Conservation (phyloP, 2,113 vertebrate genomes). For the Catagonus wagneri region DNA sequence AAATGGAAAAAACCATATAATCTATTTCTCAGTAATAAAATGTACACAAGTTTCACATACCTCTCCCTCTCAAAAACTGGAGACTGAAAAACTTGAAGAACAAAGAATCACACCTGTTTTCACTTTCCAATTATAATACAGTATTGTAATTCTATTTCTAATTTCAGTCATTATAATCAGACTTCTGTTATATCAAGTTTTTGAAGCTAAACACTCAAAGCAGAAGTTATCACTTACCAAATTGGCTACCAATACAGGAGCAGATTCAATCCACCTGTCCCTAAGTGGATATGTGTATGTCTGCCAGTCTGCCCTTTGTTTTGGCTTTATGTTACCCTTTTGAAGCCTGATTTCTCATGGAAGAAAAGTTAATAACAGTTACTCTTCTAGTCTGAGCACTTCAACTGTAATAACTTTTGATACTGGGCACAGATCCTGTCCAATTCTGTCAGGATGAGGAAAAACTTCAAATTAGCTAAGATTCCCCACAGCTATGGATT, state of each 20-base stretch:
- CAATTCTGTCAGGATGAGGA: constrained; percentile 25
- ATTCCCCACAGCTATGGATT: neutral
- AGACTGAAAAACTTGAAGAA: neutral
- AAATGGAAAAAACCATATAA: neutral
- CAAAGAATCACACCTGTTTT: constrained; percentile 16
- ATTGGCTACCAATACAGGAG: constrained; percentile 59
- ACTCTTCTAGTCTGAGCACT: constrained; percentile 56
- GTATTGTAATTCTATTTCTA: constrained; percentile 51
- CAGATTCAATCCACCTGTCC: constrained; percentile 73
- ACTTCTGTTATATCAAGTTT: constrained; percentile 69
- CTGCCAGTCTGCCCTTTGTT: constrained; percentile 62
- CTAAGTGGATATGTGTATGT: constrained; percentile 52
- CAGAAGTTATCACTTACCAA: constrained; percentile 76
- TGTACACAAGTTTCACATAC: neutral
- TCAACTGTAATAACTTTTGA: constrained; percentile 63
- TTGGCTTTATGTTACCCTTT: constrained; percentile 61
- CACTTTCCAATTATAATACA: constrained; percentile 51
- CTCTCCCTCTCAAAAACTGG: neutral
- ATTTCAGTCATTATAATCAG: constrained; percentile 68
- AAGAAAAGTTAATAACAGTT: constrained; percentile 54
- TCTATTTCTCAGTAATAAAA: neutral
- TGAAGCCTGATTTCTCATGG: constrained; percentile 60
- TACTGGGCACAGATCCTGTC: constrained; percentile 24
- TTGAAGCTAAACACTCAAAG: constrained; percentile 57
- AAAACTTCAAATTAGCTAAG: constrained; percentile 31